Conservation (phyloP, 64 coral and sea anemone species). For the Acropora yongei region DNA sequence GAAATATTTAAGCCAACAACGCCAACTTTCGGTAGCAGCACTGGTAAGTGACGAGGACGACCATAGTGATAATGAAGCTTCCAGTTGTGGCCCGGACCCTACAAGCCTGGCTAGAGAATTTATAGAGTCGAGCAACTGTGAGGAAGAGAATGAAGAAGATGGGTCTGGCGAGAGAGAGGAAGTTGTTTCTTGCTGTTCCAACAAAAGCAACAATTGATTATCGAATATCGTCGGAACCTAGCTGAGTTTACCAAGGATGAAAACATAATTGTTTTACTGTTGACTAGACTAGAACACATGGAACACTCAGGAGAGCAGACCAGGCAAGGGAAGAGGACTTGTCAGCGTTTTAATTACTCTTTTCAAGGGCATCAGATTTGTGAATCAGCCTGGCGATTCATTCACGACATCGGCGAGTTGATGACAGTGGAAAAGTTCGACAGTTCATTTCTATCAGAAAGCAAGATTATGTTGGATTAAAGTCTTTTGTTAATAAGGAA, state of each 20-base stretch:
- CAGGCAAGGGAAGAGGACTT: not conserved
- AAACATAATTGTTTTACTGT: not conserved
- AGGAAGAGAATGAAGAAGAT: not conserved
- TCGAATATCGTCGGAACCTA: not conserved
- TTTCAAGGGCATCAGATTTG: slow-evolving; percentile 5
- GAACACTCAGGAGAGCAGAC: slow-evolving; percentile 3
- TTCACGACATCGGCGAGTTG: slow-evolving; percentile 1
- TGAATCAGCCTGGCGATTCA: not conserved
- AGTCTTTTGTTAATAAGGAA: not conserved
- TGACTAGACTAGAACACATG: slow-evolving; percentile 6
- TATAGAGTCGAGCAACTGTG: not conserved
- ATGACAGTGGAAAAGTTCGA: not conserved
- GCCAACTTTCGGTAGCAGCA: slow-evolving; percentile 1
- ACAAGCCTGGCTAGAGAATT: not conserved
- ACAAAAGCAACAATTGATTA: not conserved
- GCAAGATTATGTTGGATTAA: not conserved
- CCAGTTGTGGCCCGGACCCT: not conserved
- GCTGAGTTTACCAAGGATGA: not conserved
- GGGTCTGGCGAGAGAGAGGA: not conserved
- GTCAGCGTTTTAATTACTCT: slow-evolving; percentile 3
- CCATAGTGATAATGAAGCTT: not conserved
- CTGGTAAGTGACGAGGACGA: not conserved
- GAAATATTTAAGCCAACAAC: not conserved
- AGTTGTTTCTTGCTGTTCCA: not conserved
- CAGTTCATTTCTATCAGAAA: not conserved